A percentile compares a stretch with the other conserved stretches of the same genome.
phyloP scores from a whole-genome alignment of 2,797 vertebrate genomes.

The Pipistrellus nathusii region DNA sequence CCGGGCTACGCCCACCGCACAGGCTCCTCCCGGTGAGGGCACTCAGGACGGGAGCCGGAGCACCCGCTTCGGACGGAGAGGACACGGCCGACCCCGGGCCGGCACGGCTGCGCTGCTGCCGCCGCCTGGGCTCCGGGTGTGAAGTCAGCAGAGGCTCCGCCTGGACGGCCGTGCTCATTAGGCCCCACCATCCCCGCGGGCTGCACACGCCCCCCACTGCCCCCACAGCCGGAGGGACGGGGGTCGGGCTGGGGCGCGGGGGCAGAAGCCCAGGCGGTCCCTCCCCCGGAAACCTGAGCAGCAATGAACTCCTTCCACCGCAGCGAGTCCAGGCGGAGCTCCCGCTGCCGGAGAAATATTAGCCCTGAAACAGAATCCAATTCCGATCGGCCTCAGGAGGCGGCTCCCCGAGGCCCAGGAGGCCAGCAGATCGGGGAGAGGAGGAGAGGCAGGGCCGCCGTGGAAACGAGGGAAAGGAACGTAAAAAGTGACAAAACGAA shows the following conservation, averaged over 20 bases:
- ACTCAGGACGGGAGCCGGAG: too few relatives aligned
- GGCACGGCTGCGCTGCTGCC: too few relatives aligned
- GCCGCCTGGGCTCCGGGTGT: too few relatives aligned
- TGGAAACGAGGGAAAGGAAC: too few relatives aligned
- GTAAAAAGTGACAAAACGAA: too few relatives aligned
- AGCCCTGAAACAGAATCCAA: slow-evolving; percentile 66
- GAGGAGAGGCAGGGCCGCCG: too few relatives aligned
- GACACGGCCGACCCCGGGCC: background rate
- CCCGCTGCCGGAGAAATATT: slow-evolving; percentile 69
- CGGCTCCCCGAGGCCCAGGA: too few relatives aligned
- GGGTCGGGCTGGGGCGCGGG: background rate
- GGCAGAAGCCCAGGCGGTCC: slow-evolving; percentile 5
- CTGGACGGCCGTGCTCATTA: background rate
- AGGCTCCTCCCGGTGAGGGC: background rate
- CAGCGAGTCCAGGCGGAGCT: slow-evolving; percentile 11
- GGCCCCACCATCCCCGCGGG: background rate
- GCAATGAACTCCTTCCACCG: slow-evolving; percentile 44
- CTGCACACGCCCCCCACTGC: background rate
- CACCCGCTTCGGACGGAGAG: too few relatives aligned
- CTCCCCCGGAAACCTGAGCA: background rate
- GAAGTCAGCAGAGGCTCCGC: background rate
- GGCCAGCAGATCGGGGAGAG: too few relatives aligned
- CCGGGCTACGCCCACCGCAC: rapidly evolving
- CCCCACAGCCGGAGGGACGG: background rate
- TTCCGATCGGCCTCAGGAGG: too few relatives aligned